Conservation (phyloP, 2,797 vertebrate genomes). For the Pipistrellus pipistrellus region DNA sequence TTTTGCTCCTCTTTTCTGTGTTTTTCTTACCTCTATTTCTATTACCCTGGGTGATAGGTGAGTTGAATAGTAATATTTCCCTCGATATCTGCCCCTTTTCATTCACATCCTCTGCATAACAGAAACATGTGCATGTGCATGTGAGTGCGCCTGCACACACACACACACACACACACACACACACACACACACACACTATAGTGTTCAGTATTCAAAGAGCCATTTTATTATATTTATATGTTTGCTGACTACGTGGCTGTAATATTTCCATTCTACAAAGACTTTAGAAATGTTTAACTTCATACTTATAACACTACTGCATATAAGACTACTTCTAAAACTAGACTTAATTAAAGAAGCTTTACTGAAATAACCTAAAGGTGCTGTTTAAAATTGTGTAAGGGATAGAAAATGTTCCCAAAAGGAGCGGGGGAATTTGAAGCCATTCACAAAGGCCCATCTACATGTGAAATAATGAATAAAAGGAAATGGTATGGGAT, state of each 20-base stretch:
- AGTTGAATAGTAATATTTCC: not conserved
- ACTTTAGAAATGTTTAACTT: not conserved
- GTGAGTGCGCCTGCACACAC: too few relatives aligned
- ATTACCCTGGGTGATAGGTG: not conserved
- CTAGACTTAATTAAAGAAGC: not conserved
- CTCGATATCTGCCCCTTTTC: not conserved
- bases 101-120: not conserved
- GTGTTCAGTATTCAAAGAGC: not conserved
- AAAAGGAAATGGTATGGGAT: not conserved
- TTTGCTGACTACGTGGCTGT: not conserved
- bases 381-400: not conserved
- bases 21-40: not conserved
- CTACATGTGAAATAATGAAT: not conserved
- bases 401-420: not conserved
- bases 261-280: not conserved
- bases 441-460: not conserved
- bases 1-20: not conserved
- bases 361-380: not conserved
- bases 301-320: not conserved
- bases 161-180: accelerated
- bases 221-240: not conserved
- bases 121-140: not conserved
- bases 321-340: not conserved
- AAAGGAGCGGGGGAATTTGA: not conserved
- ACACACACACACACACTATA: accelerated